These are phyloP conservation scores for Harmothoe impar DNA, from an alignment of 2,888 invertebrate species.

Conservation along the genomic window DNA sequence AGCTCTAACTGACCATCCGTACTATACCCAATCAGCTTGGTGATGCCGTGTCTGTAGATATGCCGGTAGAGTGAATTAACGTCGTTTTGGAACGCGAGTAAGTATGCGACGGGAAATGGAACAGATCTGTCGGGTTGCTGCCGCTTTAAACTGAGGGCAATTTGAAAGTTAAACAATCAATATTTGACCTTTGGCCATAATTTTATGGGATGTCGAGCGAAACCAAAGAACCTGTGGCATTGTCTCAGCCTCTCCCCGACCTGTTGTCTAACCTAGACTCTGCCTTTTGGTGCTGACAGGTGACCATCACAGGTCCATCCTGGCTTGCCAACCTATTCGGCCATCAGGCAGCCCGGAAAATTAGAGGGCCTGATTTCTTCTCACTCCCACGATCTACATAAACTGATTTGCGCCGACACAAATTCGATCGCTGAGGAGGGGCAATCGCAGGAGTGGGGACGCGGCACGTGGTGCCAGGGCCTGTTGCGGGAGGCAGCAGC, in stretches of 20 bases:
- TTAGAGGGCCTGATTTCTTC: slow-evolving; percentile 44
- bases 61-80: no score
- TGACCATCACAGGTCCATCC: neutral
- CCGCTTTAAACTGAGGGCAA: no score
- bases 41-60: no score
- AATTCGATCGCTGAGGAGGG: neutral
- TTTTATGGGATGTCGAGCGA: no score
- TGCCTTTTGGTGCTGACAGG: neutral
- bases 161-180: no score
- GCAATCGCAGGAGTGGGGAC: slow-evolving; percentile 30
- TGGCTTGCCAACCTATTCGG: slow-evolving; percentile 6
- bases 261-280: neutral
- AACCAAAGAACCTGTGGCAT: no score
- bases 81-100: no score
- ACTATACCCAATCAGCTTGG: no score
- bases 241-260: neutral
- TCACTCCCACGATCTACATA: slow-evolving; percentile 36
- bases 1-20: no score
- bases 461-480: neutral
- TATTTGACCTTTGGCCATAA: no score
- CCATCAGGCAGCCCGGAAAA: slow-evolving; percentile 42
- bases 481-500: slow-evolving; percentile 5
- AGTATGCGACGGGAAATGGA: no score
- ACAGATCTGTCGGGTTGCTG: no score
- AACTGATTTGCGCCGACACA: slow-evolving; percentile 43